Base-by-base conservation (phyloP, 2,888 invertebrate genomes). In the Dimorphilus gyrociliatus region DNA sequence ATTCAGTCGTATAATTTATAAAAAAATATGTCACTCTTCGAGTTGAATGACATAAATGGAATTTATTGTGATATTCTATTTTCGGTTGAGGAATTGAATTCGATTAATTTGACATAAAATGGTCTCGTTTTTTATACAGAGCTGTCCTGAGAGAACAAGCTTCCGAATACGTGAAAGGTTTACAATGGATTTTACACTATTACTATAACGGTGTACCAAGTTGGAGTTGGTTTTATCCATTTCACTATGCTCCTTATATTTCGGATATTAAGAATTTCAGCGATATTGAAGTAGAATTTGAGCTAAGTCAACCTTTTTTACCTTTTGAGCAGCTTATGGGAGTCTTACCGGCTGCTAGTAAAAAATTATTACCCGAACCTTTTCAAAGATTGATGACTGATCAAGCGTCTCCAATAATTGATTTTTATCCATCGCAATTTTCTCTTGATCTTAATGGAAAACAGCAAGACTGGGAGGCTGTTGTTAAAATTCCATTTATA, bases 311-410 rank as follows among this genome's bases (percentile, higher is more conserved):
- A 43, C 92, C 94, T 0, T 94, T 94, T 61, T 69, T 77, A 41
- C 90, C 94, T 1, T 92, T 85, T 39, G 51, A 99, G 66, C 97
- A 97, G 67, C 67, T 97, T 47, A 97, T 97, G 97, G 85, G 92
- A 23, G 97, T 97, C 32, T 88, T 99, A 65, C 97, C 97, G 30
- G 90, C 94, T 10, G 92, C 90, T 25, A 90, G 88, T 64, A 75
- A 82, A 41, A 73, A 77, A 29, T 88, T 94, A 63, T 80, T 97
- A 39, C 97, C 97, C 18, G 62, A 70, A 41, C 78, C 88, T 2
- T 92, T 88, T 81, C 84, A 53, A 25, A 66, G 68, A 39, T 72
- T 97, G 32, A 97, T 97, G 97, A 76, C 73, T 29, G 76, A 80
- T 56, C 63, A 80, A 74, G 74, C 74, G 41, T 94, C 94, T 0